These are phyloP conservation scores for Tribolium castaneum DNA, from an alignment of 1,140 invertebrate species.

Conservation along the genomic window DNA sequence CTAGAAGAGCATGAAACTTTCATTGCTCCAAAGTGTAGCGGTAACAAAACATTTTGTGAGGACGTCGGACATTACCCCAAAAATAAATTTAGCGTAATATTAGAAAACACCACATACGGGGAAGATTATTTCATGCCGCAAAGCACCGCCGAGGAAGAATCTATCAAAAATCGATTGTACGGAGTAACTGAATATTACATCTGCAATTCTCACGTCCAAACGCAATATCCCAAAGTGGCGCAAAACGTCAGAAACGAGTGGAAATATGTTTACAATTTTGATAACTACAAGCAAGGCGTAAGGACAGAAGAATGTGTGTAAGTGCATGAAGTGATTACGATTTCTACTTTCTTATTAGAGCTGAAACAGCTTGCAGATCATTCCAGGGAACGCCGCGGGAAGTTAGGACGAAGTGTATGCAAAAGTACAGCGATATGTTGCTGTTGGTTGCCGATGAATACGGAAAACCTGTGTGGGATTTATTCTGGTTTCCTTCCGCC, in stretches of 20 bases:
- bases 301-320: not conserved
- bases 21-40: not conserved
- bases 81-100: not conserved
- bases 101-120: not conserved
- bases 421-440: conserved; percentile 71
- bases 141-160: not conserved
- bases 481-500: conserved; percentile 72
- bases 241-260: not conserved
- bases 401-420: conserved; percentile 68
- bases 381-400: not conserved
- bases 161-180: not conserved
- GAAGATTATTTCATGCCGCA: not conserved
- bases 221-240: not conserved
- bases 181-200: not conserved
- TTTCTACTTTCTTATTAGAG: not conserved
- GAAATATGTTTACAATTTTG: not conserved
- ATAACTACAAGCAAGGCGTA: not conserved
- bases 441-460: conserved; percentile 66
- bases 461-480: conserved; percentile 65
- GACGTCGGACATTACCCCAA: not conserved
- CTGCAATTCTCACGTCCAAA: not conserved
- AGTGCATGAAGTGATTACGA: not conserved
- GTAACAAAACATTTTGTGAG: not conserved
- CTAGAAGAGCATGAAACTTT: not conserved
- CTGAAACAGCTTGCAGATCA: not conserved